Base-by-base conservation (phyloP, 2,113 vertebrate genomes). In the Hirundichthys speculiger region DNA sequence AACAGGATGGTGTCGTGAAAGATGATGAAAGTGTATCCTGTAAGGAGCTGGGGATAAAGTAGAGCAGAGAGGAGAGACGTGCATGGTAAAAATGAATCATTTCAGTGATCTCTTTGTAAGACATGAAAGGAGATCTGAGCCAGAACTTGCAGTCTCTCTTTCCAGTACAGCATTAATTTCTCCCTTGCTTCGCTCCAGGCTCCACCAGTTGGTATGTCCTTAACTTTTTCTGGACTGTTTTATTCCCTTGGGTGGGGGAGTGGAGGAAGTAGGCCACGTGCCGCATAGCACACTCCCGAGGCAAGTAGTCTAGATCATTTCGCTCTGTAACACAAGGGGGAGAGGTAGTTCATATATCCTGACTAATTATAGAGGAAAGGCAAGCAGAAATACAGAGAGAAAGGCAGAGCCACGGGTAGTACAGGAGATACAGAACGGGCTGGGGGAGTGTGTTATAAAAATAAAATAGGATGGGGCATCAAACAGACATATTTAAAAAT, bases 241-340 rank as follows among this genome's bases (percentile, higher is more conserved):
- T 70, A 75, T 73, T 83, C 79, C 79, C 76, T 46, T 1, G 22
- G 49, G 81, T 46, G 24, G 30, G 47, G 75, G 56, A 76, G 75
- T 65, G 67, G 62, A 77, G 69, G 81, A 86, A 87, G 78, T 86
- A 86, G 88, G 90, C 81, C 87, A 89, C 42, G 53, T 61, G 73
- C 58, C 70, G 72, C 73, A 78, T 68, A 60, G 74, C 84, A 84
- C 72, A 54, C 73, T 82, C 47, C 51, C 64, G 70, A 79, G 58
- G 80, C 80, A 58, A 53, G 50, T 49, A 64, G 84, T 83, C 73
- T 76, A 63, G 64, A 83, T 71, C 13, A 25, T 67, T 62, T 71
- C 13, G n/a, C 65, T 75, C 48, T 46, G n/a, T 62, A 83, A 69
- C 67, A 76, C 76, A 69, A 50, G 61, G 58, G 64, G 64, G 62